These are phyloP conservation scores for Nymphalis io DNA, from an alignment of 1,140 invertebrate genomes.

Conservation along the genomic window DNA sequence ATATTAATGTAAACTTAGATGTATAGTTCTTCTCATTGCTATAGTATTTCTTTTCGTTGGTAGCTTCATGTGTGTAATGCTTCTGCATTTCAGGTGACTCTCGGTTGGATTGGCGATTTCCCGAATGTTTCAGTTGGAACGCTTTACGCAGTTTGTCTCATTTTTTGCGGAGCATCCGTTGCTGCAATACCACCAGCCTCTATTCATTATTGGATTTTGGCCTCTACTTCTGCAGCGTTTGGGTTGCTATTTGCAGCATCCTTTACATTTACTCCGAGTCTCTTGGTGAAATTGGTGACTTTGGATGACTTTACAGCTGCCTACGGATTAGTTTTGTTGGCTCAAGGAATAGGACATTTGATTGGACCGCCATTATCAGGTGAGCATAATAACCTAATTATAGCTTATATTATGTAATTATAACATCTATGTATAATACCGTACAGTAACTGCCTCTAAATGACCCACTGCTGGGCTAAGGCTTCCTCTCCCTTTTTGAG, in stretches of 20 bases:
- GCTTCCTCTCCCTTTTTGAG: too few species aligned
- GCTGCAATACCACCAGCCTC: slow-evolving; percentile 84
- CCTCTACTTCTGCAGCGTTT: slow-evolving; percentile 84
- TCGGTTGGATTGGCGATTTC: slow-evolving; percentile 94
- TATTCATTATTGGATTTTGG: slow-evolving; percentile 82
- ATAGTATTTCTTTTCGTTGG: too few species aligned
- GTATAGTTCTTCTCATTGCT: too few species aligned
- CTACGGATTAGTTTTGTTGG: slow-evolving; percentile 92
- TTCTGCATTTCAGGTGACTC: slow-evolving; percentile 86
- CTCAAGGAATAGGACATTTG: slow-evolving; percentile 89
- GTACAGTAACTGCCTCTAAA: too few species aligned
- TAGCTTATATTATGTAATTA: too few species aligned
- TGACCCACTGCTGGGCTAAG: too few species aligned
- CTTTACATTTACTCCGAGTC: slow-evolving; percentile 92
- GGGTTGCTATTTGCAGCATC: slow-evolving; percentile 92
- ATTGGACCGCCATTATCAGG: slow-evolving; percentile 84
- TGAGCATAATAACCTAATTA: slow-evolving; percentile 48
- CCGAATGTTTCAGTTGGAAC: slow-evolving; percentile 90
- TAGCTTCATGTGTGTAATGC: too few species aligned
- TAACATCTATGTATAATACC: too few species aligned
- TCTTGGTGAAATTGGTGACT: slow-evolving; percentile 89
- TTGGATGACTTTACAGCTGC: slow-evolving; percentile 90
- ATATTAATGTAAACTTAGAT: too few species aligned
- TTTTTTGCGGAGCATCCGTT: slow-evolving; percentile 87
- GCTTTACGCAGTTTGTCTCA: slow-evolving; percentile 88